Evolutionary conservation across 2,888 invertebrate species (phyloP), one percentile per base, ranked within the genome.

Genomic region (Drosophila setosimentum): DNA sequence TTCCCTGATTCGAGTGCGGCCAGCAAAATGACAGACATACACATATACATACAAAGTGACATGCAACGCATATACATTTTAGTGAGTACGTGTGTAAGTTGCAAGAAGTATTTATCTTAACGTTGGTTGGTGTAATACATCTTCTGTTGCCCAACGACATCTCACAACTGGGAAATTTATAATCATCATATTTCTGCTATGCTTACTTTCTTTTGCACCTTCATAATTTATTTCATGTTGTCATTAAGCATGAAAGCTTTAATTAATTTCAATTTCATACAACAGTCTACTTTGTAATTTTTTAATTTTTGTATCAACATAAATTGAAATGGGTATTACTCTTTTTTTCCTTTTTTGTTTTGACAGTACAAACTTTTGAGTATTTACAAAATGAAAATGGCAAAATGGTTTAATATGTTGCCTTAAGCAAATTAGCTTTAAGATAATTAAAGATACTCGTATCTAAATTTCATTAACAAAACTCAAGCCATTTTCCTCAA

Each of bases 21-120:
- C 49, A 58, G 54, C 61, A 48, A 61, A 75, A 68, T 5, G 27
- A 27, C 13, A 49, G 29, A 27, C 29, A 37, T 29, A 45, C 21
- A 33, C 4, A 35, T 6, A 40, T n/a, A 45, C 21, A 16, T 24
- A 45, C 45, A 45, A 24, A 16, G 16, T 45, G 16, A 8, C 24
- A 16, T 45, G 45, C 45, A 45, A 45, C 24, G 8, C 16, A 24
- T 8, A 45, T 24, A 45, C 45, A 45, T 16, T 16, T 24, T 16
- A 45, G 16, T 7, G 1, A 24, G 8, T 4, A 4, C 5, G 21
- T 45, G 24, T 8, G 45, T 24, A 24, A 8, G 45, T 45, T 24
- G 16, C 35, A 55, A 18, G 35, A 55, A 55, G 27, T 37, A 37
- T n/a, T 16, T 53, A 53, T 53, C 53, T 18, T 11, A 53, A 35